phyloP scores from a whole-genome alignment of 2,888 invertebrate species.

The Dugesia japonica region DNA sequence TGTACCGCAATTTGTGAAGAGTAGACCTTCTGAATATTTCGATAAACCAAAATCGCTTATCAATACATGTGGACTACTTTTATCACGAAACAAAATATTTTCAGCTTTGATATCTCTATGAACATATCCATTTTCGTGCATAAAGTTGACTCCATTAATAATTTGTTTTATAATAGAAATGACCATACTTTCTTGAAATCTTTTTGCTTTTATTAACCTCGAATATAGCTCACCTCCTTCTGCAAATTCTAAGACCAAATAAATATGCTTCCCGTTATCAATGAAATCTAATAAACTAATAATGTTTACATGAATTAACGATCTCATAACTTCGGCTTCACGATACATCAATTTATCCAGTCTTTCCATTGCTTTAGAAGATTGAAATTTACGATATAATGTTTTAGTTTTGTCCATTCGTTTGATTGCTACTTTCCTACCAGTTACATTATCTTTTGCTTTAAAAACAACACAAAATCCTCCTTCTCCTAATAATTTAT shows the following conservation, averaged over 20 bases:
- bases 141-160: slow-evolving; percentile 23
- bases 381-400: neutral
- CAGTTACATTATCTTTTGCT: slow-evolving; percentile 24
- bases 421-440: slow-evolving; percentile 30
- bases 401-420: neutral
- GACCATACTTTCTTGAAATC: slow-evolving; percentile 9
- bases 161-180: slow-evolving; percentile 21
- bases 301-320: slow-evolving; percentile 24
- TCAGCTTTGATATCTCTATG: slow-evolving; percentile 31
- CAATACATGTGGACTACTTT: neutral
- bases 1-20: slow-evolving; percentile 31
- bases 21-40: neutral
- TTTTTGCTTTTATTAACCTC: neutral
- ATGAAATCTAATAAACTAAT: slow-evolving; percentile 25
- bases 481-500: slow-evolving; percentile 25
- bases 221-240: slow-evolving; percentile 31
- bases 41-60: slow-evolving; percentile 31
- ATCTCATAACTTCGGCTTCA: slow-evolving; percentile 21
- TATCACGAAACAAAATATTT: slow-evolving; percentile 27
- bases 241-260: slow-evolving; percentile 23
- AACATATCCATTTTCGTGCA: slow-evolving; percentile 28
- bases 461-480: slow-evolving; percentile 31
- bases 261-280: slow-evolving; percentile 21
- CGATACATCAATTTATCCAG: slow-evolving; percentile 13
- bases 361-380: slow-evolving; percentile 16